Conservation (phyloP, 1,140 invertebrate genomes). For the Heliconius nattereri region DNA sequence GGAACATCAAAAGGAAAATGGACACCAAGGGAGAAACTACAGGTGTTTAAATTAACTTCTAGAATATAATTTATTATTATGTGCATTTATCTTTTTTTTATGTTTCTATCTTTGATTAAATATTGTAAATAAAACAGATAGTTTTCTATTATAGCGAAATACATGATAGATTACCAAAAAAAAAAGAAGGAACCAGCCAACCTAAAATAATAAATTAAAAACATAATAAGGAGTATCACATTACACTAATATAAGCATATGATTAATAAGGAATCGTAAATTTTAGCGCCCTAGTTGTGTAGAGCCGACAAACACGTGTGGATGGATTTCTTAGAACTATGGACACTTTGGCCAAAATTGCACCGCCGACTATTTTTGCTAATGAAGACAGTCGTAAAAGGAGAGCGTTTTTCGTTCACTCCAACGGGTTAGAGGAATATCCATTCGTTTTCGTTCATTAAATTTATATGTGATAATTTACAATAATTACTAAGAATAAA, state of each 20-base stretch:
- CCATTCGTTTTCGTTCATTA: conserved; percentile 1
- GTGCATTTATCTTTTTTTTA: not conserved
- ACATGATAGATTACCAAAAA: not conserved
- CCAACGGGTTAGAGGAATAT: conserved; percentile 12
- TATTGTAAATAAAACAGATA: not conserved
- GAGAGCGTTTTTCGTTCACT: conserved; percentile 10
- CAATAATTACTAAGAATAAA: not conserved
- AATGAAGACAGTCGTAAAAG: conserved; percentile 42
- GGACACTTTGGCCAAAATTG: conserved; percentile 42
- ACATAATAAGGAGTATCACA: conserved; percentile 40
- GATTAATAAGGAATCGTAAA: conserved; percentile 70
- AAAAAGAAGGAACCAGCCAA: not conserved
- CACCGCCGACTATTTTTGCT: conserved; percentile 40
- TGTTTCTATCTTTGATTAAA: not conserved
- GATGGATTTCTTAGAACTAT: conserved; percentile 54
- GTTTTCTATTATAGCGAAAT: not conserved
- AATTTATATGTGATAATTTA: not conserved
- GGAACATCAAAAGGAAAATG: conserved; percentile 36
- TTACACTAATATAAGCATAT: conserved; percentile 57
- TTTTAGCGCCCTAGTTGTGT: conserved; percentile 50
- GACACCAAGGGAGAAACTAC: conserved; percentile 27
- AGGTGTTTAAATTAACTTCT: conserved; percentile 21
- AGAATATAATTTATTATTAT: not conserved
- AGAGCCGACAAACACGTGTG: conserved; percentile 56
- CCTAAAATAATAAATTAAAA: conserved; percentile 16